Percentiles rank a stretch among this genome's conserved stretches.
Conservation (phyloP, 1,140 invertebrate genomes). For the Hestina assimilis region DNA sequence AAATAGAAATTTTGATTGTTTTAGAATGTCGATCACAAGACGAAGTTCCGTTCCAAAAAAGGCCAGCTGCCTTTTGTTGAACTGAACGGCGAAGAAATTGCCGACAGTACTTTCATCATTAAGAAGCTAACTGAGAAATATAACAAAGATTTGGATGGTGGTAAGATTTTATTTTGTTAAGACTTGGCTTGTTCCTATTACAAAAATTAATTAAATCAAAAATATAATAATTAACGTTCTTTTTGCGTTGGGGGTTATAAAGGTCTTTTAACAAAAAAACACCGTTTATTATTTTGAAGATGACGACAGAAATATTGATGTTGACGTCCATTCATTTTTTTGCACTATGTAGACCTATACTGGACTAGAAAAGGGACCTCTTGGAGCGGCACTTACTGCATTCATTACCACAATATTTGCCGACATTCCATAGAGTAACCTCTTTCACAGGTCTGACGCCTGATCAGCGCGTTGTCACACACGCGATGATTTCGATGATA, state of each 20-base stretch:
- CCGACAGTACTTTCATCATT: conserved; percentile 93
- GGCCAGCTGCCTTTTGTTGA: conserved; percentile 95
- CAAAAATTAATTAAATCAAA: too few species aligned
- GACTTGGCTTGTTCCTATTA: too few species aligned
- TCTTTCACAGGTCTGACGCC: conserved; percentile 80
- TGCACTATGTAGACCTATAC: too few species aligned
- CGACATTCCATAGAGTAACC: neutral
- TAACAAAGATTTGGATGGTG: conserved; percentile 89
- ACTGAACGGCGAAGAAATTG: conserved; percentile 94
- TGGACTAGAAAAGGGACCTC: too few species aligned
- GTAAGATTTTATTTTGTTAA: conserved; percentile 33
- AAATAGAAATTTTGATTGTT: conserved; percentile 50
- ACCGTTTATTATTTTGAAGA: too few species aligned
- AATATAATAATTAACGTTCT: too few species aligned
- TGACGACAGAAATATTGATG: too few species aligned
- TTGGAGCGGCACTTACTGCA: conserved; percentile 34
- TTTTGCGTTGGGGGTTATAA: too few species aligned
- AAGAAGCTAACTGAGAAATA: conserved; percentile 90
- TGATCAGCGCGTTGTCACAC: conserved; percentile 91
- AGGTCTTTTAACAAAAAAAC: too few species aligned
- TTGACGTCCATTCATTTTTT: too few species aligned
- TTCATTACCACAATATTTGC: conserved; percentile 3
- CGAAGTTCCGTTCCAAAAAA: conserved; percentile 95
- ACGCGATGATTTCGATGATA: conserved; percentile 97
- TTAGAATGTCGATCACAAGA: conserved; percentile 96